Evolutionary conservation across 2,888 invertebrate genomes (phyloP).

Genomic region (Griposia aprilina): DNA sequence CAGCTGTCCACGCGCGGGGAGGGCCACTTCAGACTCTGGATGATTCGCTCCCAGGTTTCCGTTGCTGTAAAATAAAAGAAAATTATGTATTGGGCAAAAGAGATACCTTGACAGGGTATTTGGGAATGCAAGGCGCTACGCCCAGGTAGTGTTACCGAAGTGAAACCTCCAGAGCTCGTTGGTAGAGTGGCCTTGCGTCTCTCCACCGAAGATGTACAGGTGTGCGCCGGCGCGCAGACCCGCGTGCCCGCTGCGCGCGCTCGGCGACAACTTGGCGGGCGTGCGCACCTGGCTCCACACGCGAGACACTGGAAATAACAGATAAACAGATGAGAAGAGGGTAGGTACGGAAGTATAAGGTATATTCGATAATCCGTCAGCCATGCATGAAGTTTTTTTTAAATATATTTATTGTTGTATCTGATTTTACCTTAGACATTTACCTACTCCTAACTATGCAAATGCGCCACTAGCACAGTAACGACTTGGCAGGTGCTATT

Average conservation of each 20-base stretch:
- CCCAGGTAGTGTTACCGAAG: slow-evolving; percentile 90
- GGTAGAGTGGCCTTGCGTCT: slow-evolving; percentile 92
- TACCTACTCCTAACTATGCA: not conserved
- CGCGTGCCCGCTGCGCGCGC: slow-evolving; percentile 94
- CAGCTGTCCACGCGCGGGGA: slow-evolving; percentile 93
- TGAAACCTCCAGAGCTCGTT: slow-evolving; percentile 96
- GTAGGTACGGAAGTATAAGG: not conserved
- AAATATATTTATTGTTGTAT: not conserved
- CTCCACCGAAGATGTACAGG: slow-evolving; percentile 95
- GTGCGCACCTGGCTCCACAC: slow-evolving; percentile 92
- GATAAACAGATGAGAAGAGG: slow-evolving; percentile 76
- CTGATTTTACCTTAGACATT: not conserved
- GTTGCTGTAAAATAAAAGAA: slow-evolving; percentile 87
- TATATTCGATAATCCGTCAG: not conserved
- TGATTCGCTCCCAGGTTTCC: slow-evolving; percentile 94
- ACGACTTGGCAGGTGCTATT: not conserved
- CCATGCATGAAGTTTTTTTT: not conserved
- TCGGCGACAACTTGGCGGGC: slow-evolving; percentile 92
- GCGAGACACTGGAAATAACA: slow-evolving; percentile 86
- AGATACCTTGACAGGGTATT: not conserved
- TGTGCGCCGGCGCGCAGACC: slow-evolving; percentile 94
- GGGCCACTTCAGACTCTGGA: slow-evolving; percentile 91
- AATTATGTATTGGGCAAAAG: not conserved
- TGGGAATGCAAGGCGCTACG: not conserved
- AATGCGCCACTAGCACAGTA: not conserved